These are phyloP conservation scores for Chelonus formosanus DNA, from an alignment of 2,888 invertebrate species.

Conservation along the genomic window DNA sequence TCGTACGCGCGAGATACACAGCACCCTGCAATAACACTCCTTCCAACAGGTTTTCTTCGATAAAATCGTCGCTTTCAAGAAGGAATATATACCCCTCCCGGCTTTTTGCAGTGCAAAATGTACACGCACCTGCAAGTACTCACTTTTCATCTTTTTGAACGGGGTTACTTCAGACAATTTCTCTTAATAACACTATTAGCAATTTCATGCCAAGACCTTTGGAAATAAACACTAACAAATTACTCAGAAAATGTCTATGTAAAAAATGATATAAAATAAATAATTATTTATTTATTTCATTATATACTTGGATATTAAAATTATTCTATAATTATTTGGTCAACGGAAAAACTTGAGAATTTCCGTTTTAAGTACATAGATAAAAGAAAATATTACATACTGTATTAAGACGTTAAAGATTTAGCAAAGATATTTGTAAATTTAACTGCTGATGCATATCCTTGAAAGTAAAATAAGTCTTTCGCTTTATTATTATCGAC, in stretches of 20 bases:
- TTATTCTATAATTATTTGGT: too few relatives aligned
- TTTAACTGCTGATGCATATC: conserved; percentile 29
- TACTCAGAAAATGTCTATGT: too few relatives aligned
- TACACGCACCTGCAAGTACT: conserved; percentile 31
- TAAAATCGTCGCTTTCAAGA: conserved; percentile 54
- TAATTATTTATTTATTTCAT: too few relatives aligned
- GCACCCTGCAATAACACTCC: conserved; percentile 59
- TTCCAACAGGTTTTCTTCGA: conserved; percentile 59
- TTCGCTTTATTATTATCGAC: conserved; percentile 25
- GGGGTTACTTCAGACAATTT: not conserved
- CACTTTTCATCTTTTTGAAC: conserved; percentile 28
- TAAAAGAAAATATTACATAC: conserved; percentile 5
- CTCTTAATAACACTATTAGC: conserved; percentile 31
- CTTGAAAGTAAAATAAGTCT: conserved; percentile 38
- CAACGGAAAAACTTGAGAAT: too few relatives aligned
- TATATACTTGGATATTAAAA: too few relatives aligned
- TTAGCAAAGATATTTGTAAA: conserved; percentile 33
- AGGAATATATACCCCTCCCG: conserved; percentile 12
- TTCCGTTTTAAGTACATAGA: too few relatives aligned
- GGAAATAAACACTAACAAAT: too few relatives aligned
- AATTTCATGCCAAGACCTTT: conserved; percentile 18
- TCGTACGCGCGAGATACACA: conserved; percentile 56
- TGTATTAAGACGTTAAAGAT: conserved; percentile 41
- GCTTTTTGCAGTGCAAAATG: not conserved
- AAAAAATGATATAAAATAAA: too few relatives aligned